Conservation (phyloP, 2,113 vertebrate genomes). For the Dipodomys spectabilis region DNA sequence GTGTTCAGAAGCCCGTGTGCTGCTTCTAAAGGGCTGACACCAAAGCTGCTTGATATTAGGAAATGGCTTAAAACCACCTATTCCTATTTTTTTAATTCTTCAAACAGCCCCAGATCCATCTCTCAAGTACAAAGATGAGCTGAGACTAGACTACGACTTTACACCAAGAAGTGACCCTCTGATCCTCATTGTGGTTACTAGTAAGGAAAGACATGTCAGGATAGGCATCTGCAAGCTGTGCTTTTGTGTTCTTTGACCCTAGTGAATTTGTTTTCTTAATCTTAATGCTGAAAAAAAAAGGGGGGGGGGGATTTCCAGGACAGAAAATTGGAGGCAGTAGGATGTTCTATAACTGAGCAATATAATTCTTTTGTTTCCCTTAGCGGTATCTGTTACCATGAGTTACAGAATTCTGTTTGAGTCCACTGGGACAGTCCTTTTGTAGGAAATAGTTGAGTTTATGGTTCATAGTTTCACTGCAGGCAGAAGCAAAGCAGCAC, state of each 20-base stretch:
- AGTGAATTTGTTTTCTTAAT: slow-evolving; percentile 24
- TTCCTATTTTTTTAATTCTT: neutral
- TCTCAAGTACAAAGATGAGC: neutral
- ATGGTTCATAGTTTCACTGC: slow-evolving; percentile 14
- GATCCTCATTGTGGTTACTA: neutral
- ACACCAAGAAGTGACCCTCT: neutral
- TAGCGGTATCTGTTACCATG: neutral
- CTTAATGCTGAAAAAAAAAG: slow-evolving; percentile 24
- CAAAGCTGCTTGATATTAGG: neutral
- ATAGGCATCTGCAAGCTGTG: neutral
- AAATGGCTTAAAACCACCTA: neutral
- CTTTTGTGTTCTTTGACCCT: neutral
- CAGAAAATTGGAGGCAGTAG: neutral
- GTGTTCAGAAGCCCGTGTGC: neutral
- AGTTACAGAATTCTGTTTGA: slow-evolving; percentile 1
- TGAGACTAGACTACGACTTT: neutral
- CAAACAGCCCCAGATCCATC: neutral
- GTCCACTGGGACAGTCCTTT: neutral
- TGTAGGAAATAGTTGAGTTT: slow-evolving; percentile 31
- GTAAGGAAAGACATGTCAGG: neutral
- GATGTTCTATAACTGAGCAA: neutral
- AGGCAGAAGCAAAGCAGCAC: slow-evolving; percentile 25
- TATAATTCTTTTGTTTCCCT: slow-evolving; percentile 32
- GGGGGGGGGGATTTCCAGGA: neutral
- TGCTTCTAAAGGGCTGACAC: neutral